A percentile compares a stretch with the other conserved stretches of the same genome.
Conservation (phyloP, 2,797 vertebrate genomes). For the Leptodactylus fallax region DNA sequence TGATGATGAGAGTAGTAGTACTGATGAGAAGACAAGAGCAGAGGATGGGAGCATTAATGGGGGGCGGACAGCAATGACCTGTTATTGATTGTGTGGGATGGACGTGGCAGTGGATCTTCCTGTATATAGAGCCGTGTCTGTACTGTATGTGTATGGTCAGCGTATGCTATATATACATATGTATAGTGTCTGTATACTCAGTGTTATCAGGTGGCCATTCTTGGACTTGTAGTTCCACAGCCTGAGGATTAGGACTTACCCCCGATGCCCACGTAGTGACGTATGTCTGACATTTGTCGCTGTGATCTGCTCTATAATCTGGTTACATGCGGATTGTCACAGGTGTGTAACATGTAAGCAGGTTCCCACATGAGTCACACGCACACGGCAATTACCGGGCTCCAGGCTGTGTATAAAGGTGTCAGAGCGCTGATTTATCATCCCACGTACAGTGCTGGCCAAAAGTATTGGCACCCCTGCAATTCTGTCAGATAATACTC, state of each 20-base stretch:
- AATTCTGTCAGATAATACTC: too few relatives aligned
- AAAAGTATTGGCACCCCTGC: too few relatives aligned
- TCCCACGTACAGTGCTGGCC: too few relatives aligned
- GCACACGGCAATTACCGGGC: background rate
- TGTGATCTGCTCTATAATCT: background rate
- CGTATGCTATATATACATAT: too few relatives aligned
- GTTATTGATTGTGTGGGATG: too few relatives aligned
- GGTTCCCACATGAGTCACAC: constrained; percentile 35
- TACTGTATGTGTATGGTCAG: too few relatives aligned
- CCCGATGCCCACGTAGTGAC: background rate
- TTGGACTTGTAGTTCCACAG: background rate
- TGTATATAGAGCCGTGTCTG: too few relatives aligned
- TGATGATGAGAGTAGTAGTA: background rate
- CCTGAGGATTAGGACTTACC: background rate
- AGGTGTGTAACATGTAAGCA: background rate
- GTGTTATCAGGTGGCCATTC: background rate
- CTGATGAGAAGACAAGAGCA: background rate
- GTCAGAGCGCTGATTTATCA: background rate
- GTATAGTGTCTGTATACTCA: too few relatives aligned
- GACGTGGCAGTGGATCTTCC: too few relatives aligned
- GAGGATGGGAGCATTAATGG: too few relatives aligned
- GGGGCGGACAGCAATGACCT: too few relatives aligned
- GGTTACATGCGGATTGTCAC: background rate
- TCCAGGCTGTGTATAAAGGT: background rate
- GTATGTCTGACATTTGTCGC: background rate